phyloP scores from a whole-genome alignment of 2,888 invertebrate genomes.

The Mesoligia furuncula region DNA sequence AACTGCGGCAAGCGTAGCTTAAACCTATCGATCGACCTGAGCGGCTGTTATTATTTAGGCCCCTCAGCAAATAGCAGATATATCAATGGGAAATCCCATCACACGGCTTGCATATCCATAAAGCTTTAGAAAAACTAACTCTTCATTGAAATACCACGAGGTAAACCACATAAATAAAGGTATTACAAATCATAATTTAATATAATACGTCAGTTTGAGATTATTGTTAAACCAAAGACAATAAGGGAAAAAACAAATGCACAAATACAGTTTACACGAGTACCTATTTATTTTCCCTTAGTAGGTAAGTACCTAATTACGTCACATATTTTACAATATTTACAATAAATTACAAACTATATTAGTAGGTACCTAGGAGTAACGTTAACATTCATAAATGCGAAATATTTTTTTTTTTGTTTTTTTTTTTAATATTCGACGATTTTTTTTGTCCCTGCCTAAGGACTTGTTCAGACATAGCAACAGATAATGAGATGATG shows the following conservation, averaged over 20 bases:
- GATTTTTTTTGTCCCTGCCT: neutral
- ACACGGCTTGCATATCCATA: neutral
- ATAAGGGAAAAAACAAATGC: conserved; percentile 31
- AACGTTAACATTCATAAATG: conserved; percentile 12
- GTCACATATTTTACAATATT: conserved; percentile 47
- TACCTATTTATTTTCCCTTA: conserved; percentile 44
- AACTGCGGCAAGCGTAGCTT: no score
- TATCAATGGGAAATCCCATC: neutral
- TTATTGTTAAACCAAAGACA: neutral
- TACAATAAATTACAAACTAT: conserved; percentile 21
- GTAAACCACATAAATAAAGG: neutral
- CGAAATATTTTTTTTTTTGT: neutral
- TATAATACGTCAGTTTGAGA: conserved; percentile 3
- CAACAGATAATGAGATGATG: neutral
- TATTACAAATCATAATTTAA: neutral
- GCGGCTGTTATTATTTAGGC: no score
- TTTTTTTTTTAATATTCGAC: conserved; percentile 12
- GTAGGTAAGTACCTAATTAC: neutral
- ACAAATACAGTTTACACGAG: conserved; percentile 10
- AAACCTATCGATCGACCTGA: no score
- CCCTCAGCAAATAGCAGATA: no score
- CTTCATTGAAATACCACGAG: neutral
- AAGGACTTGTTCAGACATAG: conserved; percentile 36
- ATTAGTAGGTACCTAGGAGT: neutral
- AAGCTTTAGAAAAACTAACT: neutral